phyloP scores from a whole-genome alignment of 1,140 invertebrate genomes.

The Drosophila sucinea region DNA sequence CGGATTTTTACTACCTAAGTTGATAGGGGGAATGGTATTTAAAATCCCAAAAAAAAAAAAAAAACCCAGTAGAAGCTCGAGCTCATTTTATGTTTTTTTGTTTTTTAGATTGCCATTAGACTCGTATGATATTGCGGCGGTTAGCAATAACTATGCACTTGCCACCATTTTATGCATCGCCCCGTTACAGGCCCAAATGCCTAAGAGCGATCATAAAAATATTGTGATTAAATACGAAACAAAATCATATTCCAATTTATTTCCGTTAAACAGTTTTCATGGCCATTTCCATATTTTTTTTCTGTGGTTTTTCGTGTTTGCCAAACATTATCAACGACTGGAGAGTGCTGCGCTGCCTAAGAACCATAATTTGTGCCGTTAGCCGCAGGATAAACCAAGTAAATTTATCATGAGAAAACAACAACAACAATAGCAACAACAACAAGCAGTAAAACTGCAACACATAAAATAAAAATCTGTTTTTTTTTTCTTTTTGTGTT shows the following conservation, averaged over 20 bases:
- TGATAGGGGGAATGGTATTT: too few species aligned
- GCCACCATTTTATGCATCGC: too few species aligned
- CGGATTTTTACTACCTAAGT: too few species aligned
- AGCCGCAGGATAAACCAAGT: constrained; percentile 75
- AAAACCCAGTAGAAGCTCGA: too few species aligned
- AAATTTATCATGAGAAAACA: constrained; percentile 75
- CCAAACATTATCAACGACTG: constrained; percentile 63
- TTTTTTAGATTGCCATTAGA: too few species aligned
- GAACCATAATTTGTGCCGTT: constrained; percentile 72
- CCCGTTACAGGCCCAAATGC: background rate
- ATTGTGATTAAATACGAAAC: constrained; percentile 12
- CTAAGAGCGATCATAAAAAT: background rate
- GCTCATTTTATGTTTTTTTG: too few species aligned
- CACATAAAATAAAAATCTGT: constrained; percentile 51
- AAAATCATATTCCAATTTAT: constrained; percentile 68
- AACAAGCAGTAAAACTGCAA: constrained; percentile 43
- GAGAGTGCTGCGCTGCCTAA: constrained; percentile 38
- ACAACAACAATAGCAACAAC: constrained; percentile 29
- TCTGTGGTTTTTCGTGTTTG: constrained; percentile 64
- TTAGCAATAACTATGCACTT: too few species aligned
- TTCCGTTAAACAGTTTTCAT: constrained; percentile 70
- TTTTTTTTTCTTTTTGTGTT: constrained; percentile 29
- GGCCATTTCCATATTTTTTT: constrained; percentile 48
- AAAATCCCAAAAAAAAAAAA: too few species aligned
- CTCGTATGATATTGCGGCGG: too few species aligned